A percentile compares a stretch with the other conserved stretches of the same genome.
phyloP scores from a whole-genome alignment of 2,888 invertebrate species.

The Latheticus oryzae region DNA sequence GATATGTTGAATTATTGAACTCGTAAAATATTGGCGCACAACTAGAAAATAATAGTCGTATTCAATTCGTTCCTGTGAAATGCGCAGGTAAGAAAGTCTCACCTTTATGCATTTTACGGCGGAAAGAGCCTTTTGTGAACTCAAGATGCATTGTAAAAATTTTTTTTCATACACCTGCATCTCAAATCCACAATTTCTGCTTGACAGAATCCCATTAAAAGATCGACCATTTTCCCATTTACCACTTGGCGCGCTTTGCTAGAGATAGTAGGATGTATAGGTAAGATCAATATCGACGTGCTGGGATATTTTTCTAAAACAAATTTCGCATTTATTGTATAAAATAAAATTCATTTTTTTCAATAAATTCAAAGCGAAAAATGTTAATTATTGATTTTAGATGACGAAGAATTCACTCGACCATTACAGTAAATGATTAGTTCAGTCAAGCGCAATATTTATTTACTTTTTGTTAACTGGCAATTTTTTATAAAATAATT shows the following conservation, averaged over 20 bases:
- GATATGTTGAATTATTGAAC: conserved; percentile 26
- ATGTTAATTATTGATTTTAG: conserved; percentile 4
- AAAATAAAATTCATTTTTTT: no score
- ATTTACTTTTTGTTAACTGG: conserved; percentile 12
- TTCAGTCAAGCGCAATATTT: conserved; percentile 14
- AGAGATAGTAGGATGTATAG: conserved; percentile 17
- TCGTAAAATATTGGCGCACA: conserved; percentile 6
- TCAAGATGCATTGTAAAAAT: conserved; percentile 3
- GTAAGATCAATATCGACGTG: conserved; percentile 27
- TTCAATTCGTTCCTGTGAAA: neutral
- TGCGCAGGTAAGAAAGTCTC: conserved; percentile 1
- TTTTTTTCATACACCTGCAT: conserved; percentile 22
- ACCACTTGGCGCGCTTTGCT: conserved; percentile 18
- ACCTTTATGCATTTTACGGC: conserved; percentile 16
- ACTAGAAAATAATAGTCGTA: conserved; percentile 1
- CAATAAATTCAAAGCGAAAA: neutral
- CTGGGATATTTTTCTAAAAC: conserved; percentile 21
- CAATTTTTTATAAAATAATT: conserved; percentile 23
- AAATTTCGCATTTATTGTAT: conserved; percentile 15
- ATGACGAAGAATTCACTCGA: neutral
- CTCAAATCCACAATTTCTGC: neutral
- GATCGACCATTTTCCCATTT: conserved; percentile 24
- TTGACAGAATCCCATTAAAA: conserved; percentile 9
- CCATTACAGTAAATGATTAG: conserved; percentile 3
- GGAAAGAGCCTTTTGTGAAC: conserved; percentile 19